phyloP scores from a whole-genome alignment of 2,888 invertebrate species.

The Agriopis leucophaearia region DNA sequence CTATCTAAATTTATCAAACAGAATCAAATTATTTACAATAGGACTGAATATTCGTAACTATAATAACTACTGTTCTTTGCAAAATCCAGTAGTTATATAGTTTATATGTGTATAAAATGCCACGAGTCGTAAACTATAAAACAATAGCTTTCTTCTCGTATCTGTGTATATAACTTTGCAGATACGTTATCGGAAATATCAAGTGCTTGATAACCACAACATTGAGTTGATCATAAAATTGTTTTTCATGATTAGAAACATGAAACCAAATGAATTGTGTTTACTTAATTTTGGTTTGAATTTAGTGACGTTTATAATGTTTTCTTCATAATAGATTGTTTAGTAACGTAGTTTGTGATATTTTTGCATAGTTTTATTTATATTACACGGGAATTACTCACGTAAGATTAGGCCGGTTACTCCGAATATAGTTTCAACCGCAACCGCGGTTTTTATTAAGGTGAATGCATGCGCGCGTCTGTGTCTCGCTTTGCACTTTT shows the following conservation, averaged over 20 bases:
- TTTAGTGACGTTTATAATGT: too few relatives aligned
- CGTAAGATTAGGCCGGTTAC: too few relatives aligned
- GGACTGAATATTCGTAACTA: background rate
- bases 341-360: too few relatives aligned
- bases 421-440: too few relatives aligned
- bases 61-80: conserved; percentile 11
- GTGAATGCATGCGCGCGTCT: too few relatives aligned
- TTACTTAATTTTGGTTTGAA: background rate
- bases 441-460: too few relatives aligned
- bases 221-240: conserved; percentile 12
- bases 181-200: conserved; percentile 28
- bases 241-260: conserved; percentile 11
- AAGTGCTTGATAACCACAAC: conserved; percentile 17
- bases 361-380: too few relatives aligned
- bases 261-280: background rate
- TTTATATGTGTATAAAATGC: background rate
- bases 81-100: background rate
- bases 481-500: too few relatives aligned
- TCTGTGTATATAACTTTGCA: conserved; percentile 12
- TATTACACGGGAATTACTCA: too few relatives aligned
- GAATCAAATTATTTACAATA: background rate
- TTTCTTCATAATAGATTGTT: too few relatives aligned
- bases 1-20: background rate
- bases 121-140: conserved; percentile 10
- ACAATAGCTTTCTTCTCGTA: conserved; percentile 24